These are phyloP conservation scores for Elegia similella DNA, from an alignment of 2,888 invertebrate species.

Conservation along the genomic window DNA sequence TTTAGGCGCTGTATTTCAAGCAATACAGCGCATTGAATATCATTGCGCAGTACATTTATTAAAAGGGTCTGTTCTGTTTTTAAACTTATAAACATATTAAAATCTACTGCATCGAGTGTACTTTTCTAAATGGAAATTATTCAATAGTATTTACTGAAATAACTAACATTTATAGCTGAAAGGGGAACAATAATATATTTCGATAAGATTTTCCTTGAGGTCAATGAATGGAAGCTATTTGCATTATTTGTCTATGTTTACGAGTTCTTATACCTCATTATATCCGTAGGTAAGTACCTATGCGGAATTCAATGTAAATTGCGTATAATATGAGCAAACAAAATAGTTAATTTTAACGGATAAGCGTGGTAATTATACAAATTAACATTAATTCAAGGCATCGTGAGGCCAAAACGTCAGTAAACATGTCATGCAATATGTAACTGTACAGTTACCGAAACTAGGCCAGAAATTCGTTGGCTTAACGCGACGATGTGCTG, in stretches of 20 bases:
- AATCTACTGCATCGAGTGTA: too few species aligned
- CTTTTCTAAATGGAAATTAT: too few species aligned
- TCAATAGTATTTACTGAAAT: too few species aligned
- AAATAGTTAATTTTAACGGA: background rate
- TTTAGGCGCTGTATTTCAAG: too few species aligned
- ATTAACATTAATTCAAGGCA: background rate
- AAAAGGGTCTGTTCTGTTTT: too few species aligned
- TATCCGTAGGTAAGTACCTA: background rate
- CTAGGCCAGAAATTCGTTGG: slow-evolving; percentile 11
- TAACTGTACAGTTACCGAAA: slow-evolving; percentile 3
- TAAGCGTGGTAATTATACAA: background rate
- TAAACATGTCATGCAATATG: background rate
- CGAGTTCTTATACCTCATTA: background rate
- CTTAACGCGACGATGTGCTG: background rate
- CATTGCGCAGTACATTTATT: too few species aligned
- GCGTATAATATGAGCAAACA: background rate
- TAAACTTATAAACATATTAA: too few species aligned
- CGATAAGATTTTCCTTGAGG: background rate
- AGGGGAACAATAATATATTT: background rate
- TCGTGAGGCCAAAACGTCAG: background rate
- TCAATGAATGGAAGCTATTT: background rate
- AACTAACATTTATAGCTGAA: too few species aligned
- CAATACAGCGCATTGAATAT: too few species aligned
- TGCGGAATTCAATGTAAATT: background rate
- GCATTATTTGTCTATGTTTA: background rate